Percentiles rank a stretch among this genome's conserved stretches.
These are phyloP conservation scores for Meiosimyza platycephala DNA, from an alignment of 2,888 invertebrate genomes.

Conservation along the genomic window DNA sequence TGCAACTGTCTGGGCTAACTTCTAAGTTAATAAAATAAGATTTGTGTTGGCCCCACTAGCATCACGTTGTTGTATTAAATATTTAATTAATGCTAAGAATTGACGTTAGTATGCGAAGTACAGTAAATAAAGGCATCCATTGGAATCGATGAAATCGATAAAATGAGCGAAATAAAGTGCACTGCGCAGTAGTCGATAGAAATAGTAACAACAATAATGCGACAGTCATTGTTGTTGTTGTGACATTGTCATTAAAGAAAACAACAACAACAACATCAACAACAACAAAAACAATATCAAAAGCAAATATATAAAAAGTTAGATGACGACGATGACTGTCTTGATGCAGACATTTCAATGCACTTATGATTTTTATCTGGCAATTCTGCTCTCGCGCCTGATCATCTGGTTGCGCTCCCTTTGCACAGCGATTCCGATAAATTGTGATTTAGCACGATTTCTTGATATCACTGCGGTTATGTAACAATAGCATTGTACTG, in stretches of 20 bases:
- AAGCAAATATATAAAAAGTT: background rate
- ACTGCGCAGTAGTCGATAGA: background rate
- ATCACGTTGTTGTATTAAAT: slow-evolving; percentile 51
- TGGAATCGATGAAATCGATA: slow-evolving; percentile 9
- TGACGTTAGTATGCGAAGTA: slow-evolving; percentile 36
- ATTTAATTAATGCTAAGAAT: slow-evolving; percentile 33
- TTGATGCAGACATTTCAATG: slow-evolving; percentile 62
- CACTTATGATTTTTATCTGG: slow-evolving; percentile 63
- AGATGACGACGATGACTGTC: slow-evolving; percentile 26
- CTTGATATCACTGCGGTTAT: slow-evolving; percentile 18
- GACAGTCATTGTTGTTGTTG: slow-evolving; percentile 16
- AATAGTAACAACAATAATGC: slow-evolving; percentile 18
- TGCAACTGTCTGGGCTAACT: no score
- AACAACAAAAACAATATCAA: background rate
- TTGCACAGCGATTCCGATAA: slow-evolving; percentile 58
- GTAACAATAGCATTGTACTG: slow-evolving; percentile 44
- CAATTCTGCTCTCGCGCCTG: slow-evolving; percentile 32
- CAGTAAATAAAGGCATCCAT: slow-evolving; percentile 27
- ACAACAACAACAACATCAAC: background rate
- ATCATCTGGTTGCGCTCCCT: slow-evolving; percentile 30
- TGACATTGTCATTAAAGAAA: background rate
- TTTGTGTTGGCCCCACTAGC: slow-evolving; percentile 44
- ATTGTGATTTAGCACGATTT: slow-evolving; percentile 44
- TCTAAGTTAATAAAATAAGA: no score
- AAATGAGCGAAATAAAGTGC: slow-evolving; percentile 22